These are phyloP conservation scores for Peucedramus taeniatus DNA, from an alignment of 2,113 vertebrate species.

Conservation along the genomic window DNA sequence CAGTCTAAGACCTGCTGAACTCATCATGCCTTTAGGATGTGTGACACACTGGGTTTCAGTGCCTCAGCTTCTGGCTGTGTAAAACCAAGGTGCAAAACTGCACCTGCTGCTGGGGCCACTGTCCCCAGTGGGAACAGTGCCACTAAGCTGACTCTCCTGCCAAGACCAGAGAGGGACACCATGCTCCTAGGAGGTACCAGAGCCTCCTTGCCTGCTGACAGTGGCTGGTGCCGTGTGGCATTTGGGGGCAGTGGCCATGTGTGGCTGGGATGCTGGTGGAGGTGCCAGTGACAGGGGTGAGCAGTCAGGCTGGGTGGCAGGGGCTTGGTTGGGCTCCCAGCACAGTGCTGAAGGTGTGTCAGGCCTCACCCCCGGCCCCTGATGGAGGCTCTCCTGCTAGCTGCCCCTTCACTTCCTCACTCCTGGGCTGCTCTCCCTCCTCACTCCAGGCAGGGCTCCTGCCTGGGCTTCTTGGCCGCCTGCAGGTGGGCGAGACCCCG, in stretches of 20 bases:
- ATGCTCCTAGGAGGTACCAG: accelerated
- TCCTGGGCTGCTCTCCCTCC: neutral
- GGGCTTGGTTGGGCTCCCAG: neutral
- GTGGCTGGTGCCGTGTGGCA: neutral
- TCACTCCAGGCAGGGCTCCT: accelerated
- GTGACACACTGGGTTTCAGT: accelerated
- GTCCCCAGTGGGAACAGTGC: accelerated
- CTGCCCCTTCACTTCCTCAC: neutral
- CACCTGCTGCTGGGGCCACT: neutral
- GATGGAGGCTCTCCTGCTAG: neutral
- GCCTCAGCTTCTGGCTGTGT: neutral
- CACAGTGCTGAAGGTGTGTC: neutral
- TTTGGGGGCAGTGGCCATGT: accelerated
- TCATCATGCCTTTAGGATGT: neutral
- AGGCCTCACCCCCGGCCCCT: neutral
- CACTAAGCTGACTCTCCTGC: neutral
- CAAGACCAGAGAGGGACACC: neutral
- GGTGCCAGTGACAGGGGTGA: too few species aligned
- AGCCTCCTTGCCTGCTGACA: neutral
- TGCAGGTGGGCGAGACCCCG: neutral
- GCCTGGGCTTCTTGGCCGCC: neutral
- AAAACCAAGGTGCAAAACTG: neutral
- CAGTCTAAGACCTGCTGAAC: neutral
- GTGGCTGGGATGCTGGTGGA: neutral
- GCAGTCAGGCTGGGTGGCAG: accelerated